Evolutionary conservation across 2,113 vertebrate species (phyloP).

Genomic region (Rhizomys pruinosus): DNA sequence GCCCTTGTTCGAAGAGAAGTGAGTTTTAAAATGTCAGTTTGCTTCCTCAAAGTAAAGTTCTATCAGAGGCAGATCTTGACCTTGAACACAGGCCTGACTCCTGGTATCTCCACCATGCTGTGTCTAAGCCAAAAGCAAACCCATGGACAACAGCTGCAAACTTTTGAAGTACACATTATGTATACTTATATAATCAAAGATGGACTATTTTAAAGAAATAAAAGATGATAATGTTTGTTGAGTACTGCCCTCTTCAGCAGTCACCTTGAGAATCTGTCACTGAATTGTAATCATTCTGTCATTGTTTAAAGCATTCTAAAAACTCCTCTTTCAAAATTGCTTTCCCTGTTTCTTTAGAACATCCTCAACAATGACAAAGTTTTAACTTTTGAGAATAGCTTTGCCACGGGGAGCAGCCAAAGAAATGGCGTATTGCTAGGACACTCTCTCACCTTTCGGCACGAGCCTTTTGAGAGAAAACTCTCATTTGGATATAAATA

Average conservation of each 20-base stretch:
- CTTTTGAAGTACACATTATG: conserved; percentile 5
- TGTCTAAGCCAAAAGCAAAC: conserved; percentile 25
- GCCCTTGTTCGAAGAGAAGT: background rate
- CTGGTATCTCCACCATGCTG: background rate
- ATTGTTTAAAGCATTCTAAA: conserved; percentile 5
- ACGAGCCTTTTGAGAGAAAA: conserved; percentile 50
- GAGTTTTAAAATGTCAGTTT: background rate
- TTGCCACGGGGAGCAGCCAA: background rate
- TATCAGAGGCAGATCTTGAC: background rate
- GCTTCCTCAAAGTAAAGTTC: background rate
- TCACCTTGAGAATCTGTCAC: background rate
- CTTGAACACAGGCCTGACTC: background rate
- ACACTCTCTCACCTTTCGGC: background rate
- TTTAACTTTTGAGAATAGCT: conserved; percentile 7
- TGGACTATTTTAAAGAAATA: conserved; percentile 18
- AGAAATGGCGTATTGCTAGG: background rate
- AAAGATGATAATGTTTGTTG: background rate
- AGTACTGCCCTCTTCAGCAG: background rate
- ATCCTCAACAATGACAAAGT: background rate
- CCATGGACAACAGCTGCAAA: background rate
- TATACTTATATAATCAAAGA: background rate
- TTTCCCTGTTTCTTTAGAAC: background rate
- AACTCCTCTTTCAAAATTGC: conserved; percentile 20
- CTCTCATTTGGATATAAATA: background rate
- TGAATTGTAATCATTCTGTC: background rate